Percentiles rank a stretch among this genome's conserved stretches.
Evolutionary conservation across 2,797 vertebrate genomes (phyloP).

Genomic region (Neostethus bicornis): DNA sequence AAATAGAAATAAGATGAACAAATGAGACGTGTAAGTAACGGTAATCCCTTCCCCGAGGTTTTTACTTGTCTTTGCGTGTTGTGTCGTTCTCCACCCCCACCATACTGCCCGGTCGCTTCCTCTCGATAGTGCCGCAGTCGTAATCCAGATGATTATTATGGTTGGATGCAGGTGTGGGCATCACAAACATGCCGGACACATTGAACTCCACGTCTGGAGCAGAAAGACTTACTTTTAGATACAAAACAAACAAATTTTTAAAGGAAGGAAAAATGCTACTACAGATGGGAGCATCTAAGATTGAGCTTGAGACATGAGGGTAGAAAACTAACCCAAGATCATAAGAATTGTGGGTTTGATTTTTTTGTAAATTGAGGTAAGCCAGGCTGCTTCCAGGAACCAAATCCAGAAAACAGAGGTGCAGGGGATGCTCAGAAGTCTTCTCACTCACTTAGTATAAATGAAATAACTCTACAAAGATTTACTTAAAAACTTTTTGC

Average conservation of each 20-base stretch:
- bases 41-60: background rate
- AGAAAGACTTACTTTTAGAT: background rate
- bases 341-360: background rate
- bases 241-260: background rate
- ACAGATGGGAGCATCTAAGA: background rate
- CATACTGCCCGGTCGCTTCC: conserved; percentile 92
- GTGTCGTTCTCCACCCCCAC: conserved; percentile 88
- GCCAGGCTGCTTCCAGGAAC: background rate
- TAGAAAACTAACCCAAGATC: background rate
- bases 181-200: conserved; percentile 91
- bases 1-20: conserved; percentile 6
- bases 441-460: too few species aligned
- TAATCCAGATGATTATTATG: conserved; percentile 85
- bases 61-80: conserved; percentile 90
- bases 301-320: background rate
- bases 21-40: background rate
- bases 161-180: conserved; percentile 86
- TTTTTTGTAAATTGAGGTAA: too few species aligned
- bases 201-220: conserved; percentile 94
- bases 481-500: too few species aligned
- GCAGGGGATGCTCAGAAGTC: too few species aligned
- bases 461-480: background rate
- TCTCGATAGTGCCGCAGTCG: conserved; percentile 87
- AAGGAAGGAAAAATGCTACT: background rate
- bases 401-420: background rate